Base-by-base conservation (phyloP, 2,113 vertebrate genomes). In the Bucco capensis region DNA sequence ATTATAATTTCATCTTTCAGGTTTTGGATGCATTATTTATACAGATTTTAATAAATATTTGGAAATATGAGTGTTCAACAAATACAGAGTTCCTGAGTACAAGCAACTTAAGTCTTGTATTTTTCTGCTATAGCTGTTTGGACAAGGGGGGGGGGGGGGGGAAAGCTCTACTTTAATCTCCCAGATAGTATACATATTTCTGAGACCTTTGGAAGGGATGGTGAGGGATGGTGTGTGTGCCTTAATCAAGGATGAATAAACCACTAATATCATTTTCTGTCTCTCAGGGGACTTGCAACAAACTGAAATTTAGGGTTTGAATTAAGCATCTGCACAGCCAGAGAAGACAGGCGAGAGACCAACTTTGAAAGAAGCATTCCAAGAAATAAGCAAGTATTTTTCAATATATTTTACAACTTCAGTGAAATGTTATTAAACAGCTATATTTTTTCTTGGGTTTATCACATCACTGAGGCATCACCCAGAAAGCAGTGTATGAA, bases 191-290 rank as follows among this genome's bases (percentile, higher is more conserved):
- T 22, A 40, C 37, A 4, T 44, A 33, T 58, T 69, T 77, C 18
- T 33, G 19, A 86, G 38, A 74, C 78, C 37, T 83, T 25, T 33
- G 14, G 33, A 37, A 61, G 23, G 17, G 18, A 21, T 5, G 2
- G 8, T n/a, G 28, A 4, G 8, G 2, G 4, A 28, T 44, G 18
- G 19, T 64, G 11, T 46, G 13, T 19, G 21, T 1, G 3, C 30
- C 47, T 61, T 57, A 67, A 73, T 53, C 33, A 61, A 66, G 65
- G 51, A 54, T 28, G 22, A 79, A 31, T 37, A 81, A 50, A 5
- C 35, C 49, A 62, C 67, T 46, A 51, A 46, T 51, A 31, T 82
- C 31, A 33, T 15, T 86, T 70, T 65, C 38, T 53, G 6, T 30
- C 40, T 71, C 38, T 37, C 47, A 49, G 24, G 35, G 53, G 6